phyloP scores from a whole-genome alignment of 1,140 invertebrate species.

The Hydropsyche tenuis region DNA sequence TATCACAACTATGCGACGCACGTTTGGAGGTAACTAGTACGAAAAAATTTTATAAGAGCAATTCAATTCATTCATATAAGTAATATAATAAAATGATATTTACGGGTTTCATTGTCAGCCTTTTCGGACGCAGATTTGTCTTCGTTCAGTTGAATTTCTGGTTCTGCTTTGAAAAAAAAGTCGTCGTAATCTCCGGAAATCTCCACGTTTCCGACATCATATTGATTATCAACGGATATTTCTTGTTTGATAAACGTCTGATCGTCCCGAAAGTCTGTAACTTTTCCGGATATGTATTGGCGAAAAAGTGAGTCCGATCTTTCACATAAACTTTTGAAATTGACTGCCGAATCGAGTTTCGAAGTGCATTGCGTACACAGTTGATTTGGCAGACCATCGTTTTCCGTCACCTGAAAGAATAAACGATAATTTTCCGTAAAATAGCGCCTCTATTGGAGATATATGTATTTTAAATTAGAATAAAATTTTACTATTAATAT shows the following conservation, averaged over 20 bases:
- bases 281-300: constrained; percentile 28
- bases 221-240: not conserved
- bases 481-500: too few relatives aligned
- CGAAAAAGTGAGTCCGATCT: constrained; percentile 40
- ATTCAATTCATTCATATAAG: not conserved
- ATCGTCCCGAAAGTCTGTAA: not conserved
- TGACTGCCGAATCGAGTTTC: constrained; percentile 30
- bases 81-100: not conserved
- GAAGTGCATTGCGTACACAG: constrained; percentile 40
- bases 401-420: constrained; percentile 8
- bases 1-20: constrained; percentile 49
- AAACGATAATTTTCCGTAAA: too few relatives aligned
- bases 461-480: too few relatives aligned
- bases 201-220: not conserved
- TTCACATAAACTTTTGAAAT: constrained; percentile 38
- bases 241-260: constrained; percentile 30
- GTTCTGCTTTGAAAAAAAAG: constrained; percentile 33
- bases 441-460: too few relatives aligned
- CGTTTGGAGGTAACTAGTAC: not conserved
- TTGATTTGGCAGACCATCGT: constrained; percentile 41
- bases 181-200: constrained; percentile 9
- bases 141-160: constrained; percentile 29
- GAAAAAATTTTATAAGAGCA: not conserved
- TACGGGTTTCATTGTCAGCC: not conserved
- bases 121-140: not conserved